A percentile compares a stretch with the other conserved stretches of the same genome.
Conservation (phyloP, 2,888 invertebrate genomes). For the Clivina fossor region DNA sequence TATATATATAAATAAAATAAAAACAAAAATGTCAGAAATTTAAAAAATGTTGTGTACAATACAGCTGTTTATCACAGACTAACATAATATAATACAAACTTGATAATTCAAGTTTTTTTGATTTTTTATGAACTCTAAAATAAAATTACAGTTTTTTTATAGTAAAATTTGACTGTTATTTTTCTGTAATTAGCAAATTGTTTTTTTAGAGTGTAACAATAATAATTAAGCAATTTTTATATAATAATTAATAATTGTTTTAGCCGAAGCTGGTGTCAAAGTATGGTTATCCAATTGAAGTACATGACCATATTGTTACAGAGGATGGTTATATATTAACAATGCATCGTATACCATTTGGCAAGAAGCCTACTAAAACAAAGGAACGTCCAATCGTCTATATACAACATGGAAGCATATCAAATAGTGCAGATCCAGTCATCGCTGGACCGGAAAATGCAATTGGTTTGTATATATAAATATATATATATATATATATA, state of each 20-base stretch:
- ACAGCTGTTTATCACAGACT: too few relatives aligned
- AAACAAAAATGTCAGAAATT: not conserved
- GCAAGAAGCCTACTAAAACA: not conserved
- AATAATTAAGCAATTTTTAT: not conserved
- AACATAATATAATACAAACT: too few relatives aligned
- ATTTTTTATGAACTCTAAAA: too few relatives aligned
- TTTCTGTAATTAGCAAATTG: not conserved
- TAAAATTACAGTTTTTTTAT: not conserved
- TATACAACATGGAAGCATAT: conserved; percentile 3
- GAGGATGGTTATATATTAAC: conserved; percentile 12
- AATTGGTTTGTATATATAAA: conserved; percentile 5
- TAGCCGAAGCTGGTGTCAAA: conserved; percentile 3
- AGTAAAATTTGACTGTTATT: too few relatives aligned
- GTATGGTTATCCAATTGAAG: conserved; percentile 8
- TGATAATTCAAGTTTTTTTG: too few relatives aligned
- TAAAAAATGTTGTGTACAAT: too few relatives aligned
- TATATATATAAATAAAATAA: not conserved
- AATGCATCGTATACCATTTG: conserved; percentile 5
- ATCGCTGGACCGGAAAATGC: conserved; percentile 6
- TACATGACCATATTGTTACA: conserved; percentile 1
- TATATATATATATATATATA: too few relatives aligned
- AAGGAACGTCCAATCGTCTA: not conserved
- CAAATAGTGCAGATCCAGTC: conserved; percentile 3
- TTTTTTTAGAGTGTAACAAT: not conserved
- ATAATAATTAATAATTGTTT: not conserved